Conservation (phyloP, 2,113 vertebrate genomes). For the Microtus richardsoni region DNA sequence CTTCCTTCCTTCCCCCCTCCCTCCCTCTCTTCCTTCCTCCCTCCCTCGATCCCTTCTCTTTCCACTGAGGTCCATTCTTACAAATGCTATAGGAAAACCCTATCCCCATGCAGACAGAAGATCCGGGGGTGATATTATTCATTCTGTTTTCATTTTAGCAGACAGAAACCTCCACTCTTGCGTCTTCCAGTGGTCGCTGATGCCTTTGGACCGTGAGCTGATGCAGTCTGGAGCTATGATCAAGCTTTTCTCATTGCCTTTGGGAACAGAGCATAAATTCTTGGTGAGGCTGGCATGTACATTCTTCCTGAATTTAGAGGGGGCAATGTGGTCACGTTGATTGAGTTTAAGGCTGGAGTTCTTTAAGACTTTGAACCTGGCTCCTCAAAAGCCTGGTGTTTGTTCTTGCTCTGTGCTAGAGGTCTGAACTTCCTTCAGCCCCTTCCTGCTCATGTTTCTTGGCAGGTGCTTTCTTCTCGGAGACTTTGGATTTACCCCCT, state of each 20-base stretch:
- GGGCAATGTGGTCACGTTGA: neutral
- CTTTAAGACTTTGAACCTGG: neutral
- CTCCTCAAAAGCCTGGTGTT: neutral
- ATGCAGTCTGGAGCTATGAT: neutral
- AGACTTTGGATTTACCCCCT: neutral
- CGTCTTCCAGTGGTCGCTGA: neutral
- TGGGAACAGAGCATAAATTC: neutral
- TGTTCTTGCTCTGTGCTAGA: neutral
- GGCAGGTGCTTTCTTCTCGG: neutral
- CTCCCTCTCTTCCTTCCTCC: fast-evolving
- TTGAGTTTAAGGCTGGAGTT: neutral
- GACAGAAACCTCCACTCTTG: neutral
- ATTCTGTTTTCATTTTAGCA: neutral
- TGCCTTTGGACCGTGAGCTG: neutral
- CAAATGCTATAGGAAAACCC: neutral
- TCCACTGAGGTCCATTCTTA: neutral
- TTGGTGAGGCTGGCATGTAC: neutral
- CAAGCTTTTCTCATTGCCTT: neutral
- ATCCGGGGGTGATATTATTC: neutral
- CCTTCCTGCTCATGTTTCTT: neutral
- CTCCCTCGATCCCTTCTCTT: neutral
- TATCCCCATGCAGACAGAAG: neutral
- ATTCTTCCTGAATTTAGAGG: neutral
- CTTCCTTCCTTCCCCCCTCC: fast-evolving
- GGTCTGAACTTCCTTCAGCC: neutral